A percentile compares a stretch with the other conserved stretches of the same genome.
These are phyloP conservation scores for Stegastes partitus DNA, from an alignment of 2,113 vertebrate species.

Conservation along the genomic window DNA sequence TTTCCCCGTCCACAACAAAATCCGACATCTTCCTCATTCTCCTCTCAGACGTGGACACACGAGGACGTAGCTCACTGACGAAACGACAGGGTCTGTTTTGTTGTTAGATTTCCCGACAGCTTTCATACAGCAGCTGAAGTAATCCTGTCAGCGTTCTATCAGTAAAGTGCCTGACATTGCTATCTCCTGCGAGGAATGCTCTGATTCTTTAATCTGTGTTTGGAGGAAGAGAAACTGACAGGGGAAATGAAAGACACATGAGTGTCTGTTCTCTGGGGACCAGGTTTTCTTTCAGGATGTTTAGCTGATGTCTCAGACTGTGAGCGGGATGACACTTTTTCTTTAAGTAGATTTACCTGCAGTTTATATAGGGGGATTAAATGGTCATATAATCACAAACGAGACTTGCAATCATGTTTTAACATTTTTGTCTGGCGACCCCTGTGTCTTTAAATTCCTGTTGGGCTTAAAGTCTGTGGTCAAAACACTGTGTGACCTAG, in stretches of 20 bases:
- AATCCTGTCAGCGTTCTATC: constrained; percentile 28
- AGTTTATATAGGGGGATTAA: not conserved
- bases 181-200: constrained; percentile 53
- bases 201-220: constrained; percentile 46
- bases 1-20: not conserved
- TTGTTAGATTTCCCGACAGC: constrained; percentile 38
- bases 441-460: constrained; percentile 6
- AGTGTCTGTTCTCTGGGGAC: constrained; percentile 39
- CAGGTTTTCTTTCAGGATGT: not conserved
- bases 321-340: not conserved
- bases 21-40: not conserved
- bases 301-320: not conserved
- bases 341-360: not conserved
- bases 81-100: constrained; percentile 7
- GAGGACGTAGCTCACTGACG: not conserved
- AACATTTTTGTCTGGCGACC: not conserved
- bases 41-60: not conserved
- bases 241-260: constrained; percentile 60
- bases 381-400: no score
- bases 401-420: not conserved
- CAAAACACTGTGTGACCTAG: not conserved
- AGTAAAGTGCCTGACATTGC: constrained; percentile 43
- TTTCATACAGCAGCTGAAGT: constrained; percentile 1
- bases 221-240: constrained; percentile 27
- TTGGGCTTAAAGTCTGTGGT: constrained; percentile 14